Percentiles rank a stretch among this genome's conserved stretches.
phyloP scores from a whole-genome alignment of 2,113 vertebrate genomes.

The Phylloscopus trochilus region DNA sequence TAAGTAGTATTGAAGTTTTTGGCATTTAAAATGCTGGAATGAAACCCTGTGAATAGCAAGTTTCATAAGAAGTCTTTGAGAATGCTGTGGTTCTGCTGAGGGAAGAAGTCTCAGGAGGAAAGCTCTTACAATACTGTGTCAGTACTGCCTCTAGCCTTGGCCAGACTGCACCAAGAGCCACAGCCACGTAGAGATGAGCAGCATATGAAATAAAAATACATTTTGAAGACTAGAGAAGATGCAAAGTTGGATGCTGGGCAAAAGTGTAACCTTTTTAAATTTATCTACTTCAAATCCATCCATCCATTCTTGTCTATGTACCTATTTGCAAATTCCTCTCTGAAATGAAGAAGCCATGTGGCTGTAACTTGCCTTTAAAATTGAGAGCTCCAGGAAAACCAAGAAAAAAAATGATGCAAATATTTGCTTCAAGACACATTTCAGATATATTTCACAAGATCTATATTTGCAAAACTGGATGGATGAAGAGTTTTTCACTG shows the following conservation, averaged over 20 bases:
- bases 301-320: rapidly evolving
- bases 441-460: not conserved
- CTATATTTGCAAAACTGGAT: not conserved
- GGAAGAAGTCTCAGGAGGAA: not conserved
- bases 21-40: not conserved
- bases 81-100: not conserved
- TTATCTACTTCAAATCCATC: not conserved
- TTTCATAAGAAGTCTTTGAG: not conserved
- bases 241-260: not conserved
- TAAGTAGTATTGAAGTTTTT: not conserved
- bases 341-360: not conserved
- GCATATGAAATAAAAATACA: not conserved
- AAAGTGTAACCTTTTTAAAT: not conserved
- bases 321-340: not conserved
- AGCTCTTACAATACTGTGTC: not conserved
- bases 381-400: not conserved
- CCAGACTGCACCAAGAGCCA: not conserved
- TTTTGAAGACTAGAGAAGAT: not conserved
- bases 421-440: not conserved
- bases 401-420: not conserved
- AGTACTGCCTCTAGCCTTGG: not conserved
- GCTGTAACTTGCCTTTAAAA: not conserved
- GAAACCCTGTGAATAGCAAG: not conserved
- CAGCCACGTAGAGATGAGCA: not conserved
- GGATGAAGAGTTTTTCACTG: not conserved